A percentile compares a stretch with the other conserved stretches of the same genome.
These are phyloP conservation scores for Drepana arcuata DNA, from an alignment of 1,140 invertebrate genomes.

Conservation along the genomic window DNA sequence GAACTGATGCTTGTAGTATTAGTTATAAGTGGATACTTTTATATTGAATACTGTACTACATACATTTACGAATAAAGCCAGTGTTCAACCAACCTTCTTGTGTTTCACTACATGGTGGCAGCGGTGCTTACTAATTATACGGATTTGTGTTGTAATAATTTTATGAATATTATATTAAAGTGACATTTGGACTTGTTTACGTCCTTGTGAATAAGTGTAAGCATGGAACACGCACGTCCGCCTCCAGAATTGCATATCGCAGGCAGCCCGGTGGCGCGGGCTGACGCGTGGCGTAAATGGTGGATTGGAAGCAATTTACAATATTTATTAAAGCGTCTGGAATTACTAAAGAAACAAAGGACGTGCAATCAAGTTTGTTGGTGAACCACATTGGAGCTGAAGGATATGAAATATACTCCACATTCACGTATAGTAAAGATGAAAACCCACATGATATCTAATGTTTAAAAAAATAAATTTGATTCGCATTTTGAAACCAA, in stretches of 20 bases:
- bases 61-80: too few relatives aligned
- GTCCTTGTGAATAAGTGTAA: too few relatives aligned
- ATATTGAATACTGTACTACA: too few relatives aligned
- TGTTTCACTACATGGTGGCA: too few relatives aligned
- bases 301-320: constrained; percentile 5
- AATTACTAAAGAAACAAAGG: constrained; percentile 9
- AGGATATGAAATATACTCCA: constrained; percentile 1
- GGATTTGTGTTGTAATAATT: too few relatives aligned
- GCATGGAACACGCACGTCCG: constrained; percentile 16
- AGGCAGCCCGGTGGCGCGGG: constrained; percentile 5
- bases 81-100: too few relatives aligned
- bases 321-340: constrained; percentile 11
- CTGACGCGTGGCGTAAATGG: constrained; percentile 9
- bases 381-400: constrained; percentile 13
- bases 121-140: too few relatives aligned
- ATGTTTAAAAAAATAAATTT: too few relatives aligned
- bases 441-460: constrained; percentile 1
- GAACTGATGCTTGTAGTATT: too few relatives aligned
- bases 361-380: constrained; percentile 12
- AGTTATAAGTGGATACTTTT: too few relatives aligned
- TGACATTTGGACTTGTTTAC: too few relatives aligned
- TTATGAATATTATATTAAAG: too few relatives aligned
- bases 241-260: constrained; percentile 12
- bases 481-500: constrained; percentile 5
- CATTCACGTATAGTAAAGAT: neutral